These are phyloP conservation scores for Nibea coibor DNA, from an alignment of 2,113 vertebrate species.

Conservation along the genomic window DNA sequence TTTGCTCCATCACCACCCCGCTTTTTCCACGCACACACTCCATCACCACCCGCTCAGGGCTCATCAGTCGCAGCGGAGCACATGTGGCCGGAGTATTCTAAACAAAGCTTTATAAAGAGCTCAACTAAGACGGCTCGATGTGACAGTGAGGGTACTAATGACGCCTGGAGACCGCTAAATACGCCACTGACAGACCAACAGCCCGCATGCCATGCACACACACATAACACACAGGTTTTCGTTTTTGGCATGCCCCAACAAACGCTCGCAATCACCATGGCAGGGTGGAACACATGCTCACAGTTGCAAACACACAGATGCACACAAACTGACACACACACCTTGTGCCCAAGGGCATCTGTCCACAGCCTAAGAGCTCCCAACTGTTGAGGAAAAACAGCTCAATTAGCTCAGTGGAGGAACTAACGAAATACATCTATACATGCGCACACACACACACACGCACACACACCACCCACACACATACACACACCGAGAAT, in stretches of 20 bases:
- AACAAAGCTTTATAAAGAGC: slow-evolving; percentile 84
- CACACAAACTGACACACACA: slow-evolving; percentile 67
- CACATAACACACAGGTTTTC: slow-evolving; percentile 62
- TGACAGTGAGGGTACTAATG: slow-evolving; percentile 80
- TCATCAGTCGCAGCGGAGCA: slow-evolving; percentile 82
- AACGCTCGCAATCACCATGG: slow-evolving; percentile 66
- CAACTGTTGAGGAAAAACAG: slow-evolving; percentile 84
- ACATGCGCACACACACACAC: slow-evolving; percentile 60
- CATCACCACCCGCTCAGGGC: slow-evolving; percentile 80
- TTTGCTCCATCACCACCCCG: slow-evolving; percentile 74
- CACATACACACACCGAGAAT: slow-evolving; percentile 21
- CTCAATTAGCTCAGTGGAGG: slow-evolving; percentile 82
- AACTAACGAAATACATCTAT: slow-evolving; percentile 78
- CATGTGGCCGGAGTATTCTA: slow-evolving; percentile 82
- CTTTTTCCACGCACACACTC: slow-evolving; percentile 66
- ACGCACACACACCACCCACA: slow-evolving; percentile 46
- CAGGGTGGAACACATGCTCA: slow-evolving; percentile 66
- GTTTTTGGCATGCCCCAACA: slow-evolving; percentile 66
- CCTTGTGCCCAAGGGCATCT: slow-evolving; percentile 84
- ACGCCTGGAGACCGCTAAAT: slow-evolving; percentile 80
- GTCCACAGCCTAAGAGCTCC: slow-evolving; percentile 81
- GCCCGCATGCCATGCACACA: slow-evolving; percentile 63
- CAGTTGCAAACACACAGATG: slow-evolving; percentile 61
- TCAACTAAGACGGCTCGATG: slow-evolving; percentile 74
- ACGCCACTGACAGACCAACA: slow-evolving; percentile 77